Conservation (phyloP, 2,113 vertebrate species). For the Lepus americanus region DNA sequence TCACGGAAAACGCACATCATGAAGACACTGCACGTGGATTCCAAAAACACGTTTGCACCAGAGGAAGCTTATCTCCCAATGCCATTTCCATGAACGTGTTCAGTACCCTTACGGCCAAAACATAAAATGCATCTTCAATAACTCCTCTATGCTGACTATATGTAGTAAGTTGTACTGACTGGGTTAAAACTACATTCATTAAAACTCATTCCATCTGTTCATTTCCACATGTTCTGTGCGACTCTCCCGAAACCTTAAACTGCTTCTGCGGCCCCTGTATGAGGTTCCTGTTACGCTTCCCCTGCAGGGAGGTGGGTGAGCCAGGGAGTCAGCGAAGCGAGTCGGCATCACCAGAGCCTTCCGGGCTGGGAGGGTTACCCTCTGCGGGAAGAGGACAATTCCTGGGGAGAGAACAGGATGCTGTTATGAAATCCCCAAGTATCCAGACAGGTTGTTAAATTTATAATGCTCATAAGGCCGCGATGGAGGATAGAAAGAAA, state of each 20-base stretch:
- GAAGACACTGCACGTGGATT: too few relatives aligned
- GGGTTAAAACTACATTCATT: neutral
- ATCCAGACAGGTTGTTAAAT: neutral
- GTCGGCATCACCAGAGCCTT: fast-evolving
- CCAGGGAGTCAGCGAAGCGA: neutral
- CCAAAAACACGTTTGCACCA: too few relatives aligned
- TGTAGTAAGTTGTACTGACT: too few relatives aligned
- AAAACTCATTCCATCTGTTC: neutral
- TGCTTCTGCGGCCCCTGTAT: neutral
- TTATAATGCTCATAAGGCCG: neutral
- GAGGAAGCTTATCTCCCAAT: too few relatives aligned
- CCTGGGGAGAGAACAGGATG: neutral
- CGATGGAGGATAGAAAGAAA: neutral
- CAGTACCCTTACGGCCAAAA: too few relatives aligned
- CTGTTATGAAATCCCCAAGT: neutral
- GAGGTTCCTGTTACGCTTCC: neutral
- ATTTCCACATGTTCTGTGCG: neutral
- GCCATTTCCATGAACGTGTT: too few relatives aligned
- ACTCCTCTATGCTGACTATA: too few relatives aligned
- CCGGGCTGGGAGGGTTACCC: too few relatives aligned
- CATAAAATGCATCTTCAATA: neutral
- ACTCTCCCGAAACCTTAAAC: neutral
- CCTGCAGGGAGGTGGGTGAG: neutral
- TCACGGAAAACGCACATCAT: too few relatives aligned
- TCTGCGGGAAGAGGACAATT: neutral